These are phyloP conservation scores for Cricetomys ansorgei DNA, from an alignment of 2,113 vertebrate genomes.

Conservation along the genomic window DNA sequence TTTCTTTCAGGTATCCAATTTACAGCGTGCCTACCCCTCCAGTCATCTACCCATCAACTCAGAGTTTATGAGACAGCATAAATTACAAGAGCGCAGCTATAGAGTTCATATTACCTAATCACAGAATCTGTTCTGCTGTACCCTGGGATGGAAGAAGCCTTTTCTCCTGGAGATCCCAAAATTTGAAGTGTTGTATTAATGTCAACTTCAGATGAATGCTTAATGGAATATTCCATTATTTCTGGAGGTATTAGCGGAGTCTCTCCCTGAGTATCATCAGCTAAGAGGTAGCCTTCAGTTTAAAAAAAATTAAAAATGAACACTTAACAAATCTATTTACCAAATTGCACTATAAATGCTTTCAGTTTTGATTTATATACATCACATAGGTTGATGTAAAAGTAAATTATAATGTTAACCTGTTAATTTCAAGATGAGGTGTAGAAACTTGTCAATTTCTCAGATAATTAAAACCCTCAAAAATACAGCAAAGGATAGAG, in stretches of 20 bases:
- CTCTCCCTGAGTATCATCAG: slow-evolving; percentile 99
- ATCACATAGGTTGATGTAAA: slow-evolving; percentile 78
- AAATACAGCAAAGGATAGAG: slow-evolving; percentile 56
- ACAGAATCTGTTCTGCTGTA: slow-evolving; percentile 99
- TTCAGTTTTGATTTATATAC: slow-evolving; percentile 77
- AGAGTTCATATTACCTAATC: slow-evolving; percentile 93
- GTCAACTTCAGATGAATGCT: slow-evolving; percentile 97
- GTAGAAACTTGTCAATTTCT: slow-evolving; percentile 64
- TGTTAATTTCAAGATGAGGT: slow-evolving; percentile 66
- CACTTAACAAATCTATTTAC: slow-evolving; percentile 85
- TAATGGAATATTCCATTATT: slow-evolving; percentile 99
- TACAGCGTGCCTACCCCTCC: slow-evolving; percentile 54
- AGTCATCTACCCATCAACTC: slow-evolving; percentile 74
- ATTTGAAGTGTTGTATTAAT: slow-evolving; percentile 99
- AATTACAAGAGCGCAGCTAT: slow-evolving; percentile 80
- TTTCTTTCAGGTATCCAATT: slow-evolving; percentile 45
- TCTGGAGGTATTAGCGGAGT: slow-evolving; percentile 98
- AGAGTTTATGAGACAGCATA: slow-evolving; percentile 76
- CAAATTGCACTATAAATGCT: slow-evolving; percentile 77
- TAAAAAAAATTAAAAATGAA: slow-evolving; percentile 87
- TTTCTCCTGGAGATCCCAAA: slow-evolving; percentile 98
- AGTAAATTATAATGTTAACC: slow-evolving; percentile 70
- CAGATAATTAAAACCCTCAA: slow-evolving; percentile 70
- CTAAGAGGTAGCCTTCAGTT: slow-evolving; percentile 96
- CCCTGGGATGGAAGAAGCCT: slow-evolving; percentile 98